These are phyloP conservation scores for Eleutherodactylus coqui DNA, from an alignment of 2,797 vertebrate genomes.

Conservation along the genomic window DNA sequence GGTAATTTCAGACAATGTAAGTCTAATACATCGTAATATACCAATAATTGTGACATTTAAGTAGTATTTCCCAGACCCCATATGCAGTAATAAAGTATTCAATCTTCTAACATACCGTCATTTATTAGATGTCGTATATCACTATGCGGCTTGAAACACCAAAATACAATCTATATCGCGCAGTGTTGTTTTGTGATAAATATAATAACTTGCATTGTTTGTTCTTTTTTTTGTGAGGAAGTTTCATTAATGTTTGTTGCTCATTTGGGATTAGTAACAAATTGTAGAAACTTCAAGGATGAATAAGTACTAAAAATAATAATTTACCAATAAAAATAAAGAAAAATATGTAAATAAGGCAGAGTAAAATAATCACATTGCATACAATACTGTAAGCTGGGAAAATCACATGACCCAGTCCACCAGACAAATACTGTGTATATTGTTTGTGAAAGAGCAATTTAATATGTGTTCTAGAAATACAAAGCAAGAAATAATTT, in stretches of 20 bases:
- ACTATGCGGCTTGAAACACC: constrained; percentile 23
- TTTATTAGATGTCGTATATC: constrained; percentile 19
- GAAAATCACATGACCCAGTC: constrained; percentile 22
- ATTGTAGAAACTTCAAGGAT: constrained; percentile 28
- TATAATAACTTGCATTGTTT: constrained; percentile 20
- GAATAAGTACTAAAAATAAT: constrained; percentile 29
- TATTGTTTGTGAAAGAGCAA: constrained; percentile 52
- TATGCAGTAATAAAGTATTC: neutral
- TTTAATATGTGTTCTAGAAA: constrained; percentile 53
- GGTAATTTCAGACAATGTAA: neutral
- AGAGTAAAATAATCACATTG: constrained; percentile 31
- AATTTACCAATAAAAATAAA: constrained; percentile 22
- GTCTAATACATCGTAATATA: constrained; percentile 1
- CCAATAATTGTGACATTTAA: neutral
- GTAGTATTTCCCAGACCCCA: constrained; percentile 11
- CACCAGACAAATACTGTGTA: constrained; percentile 48
- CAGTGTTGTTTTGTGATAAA: constrained; percentile 28
- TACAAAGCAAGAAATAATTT: constrained; percentile 54
- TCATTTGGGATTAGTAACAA: constrained; percentile 5
- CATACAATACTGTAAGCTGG: neutral
- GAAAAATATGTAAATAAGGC: constrained; percentile 24
- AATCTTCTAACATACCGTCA: neutral
- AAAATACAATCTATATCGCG: neutral
- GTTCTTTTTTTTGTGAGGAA: neutral
- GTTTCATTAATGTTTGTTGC: constrained; percentile 15